A percentile compares a stretch with the other conserved stretches of the same genome.
These are phyloP conservation scores for Aporophyla nigra DNA, from an alignment of 2,888 invertebrate species.

Conservation along the genomic window DNA sequence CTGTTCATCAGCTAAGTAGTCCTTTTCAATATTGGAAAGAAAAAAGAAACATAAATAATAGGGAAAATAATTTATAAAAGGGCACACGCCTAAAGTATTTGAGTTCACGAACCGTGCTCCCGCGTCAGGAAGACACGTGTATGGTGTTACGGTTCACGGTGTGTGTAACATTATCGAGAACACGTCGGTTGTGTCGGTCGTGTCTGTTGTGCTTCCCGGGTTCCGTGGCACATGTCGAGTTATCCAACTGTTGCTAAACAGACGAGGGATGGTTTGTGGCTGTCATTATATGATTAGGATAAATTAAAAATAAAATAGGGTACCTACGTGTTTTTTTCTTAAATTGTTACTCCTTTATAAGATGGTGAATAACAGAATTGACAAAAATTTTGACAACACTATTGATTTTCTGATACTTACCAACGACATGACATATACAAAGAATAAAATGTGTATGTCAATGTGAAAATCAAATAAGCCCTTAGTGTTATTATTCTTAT, in stretches of 20 bases:
- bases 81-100: not conserved
- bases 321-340: not conserved
- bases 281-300: not conserved
- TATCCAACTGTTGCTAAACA: conserved; percentile 8
- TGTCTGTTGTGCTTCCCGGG: conserved; percentile 16
- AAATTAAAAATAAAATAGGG: not conserved
- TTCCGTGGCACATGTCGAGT: conserved; percentile 13
- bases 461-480: not conserved
- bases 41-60: not conserved
- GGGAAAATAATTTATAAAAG: not conserved
- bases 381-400: not conserved
- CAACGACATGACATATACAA: not conserved
- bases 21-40: not conserved
- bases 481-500: not conserved
- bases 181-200: conserved; percentile 30
- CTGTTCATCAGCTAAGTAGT: not conserved
- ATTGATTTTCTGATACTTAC: not conserved
- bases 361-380: not conserved
- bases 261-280: not conserved
- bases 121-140: conserved; percentile 40
- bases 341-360: not conserved
- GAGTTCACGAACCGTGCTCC: not conserved
- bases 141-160: conserved; percentile 34
- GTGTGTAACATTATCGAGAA: conserved; percentile 34
- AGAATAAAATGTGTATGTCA: not conserved